A percentile compares a stretch with the other conserved stretches of the same genome.
phyloP scores from a whole-genome alignment of 2,113 vertebrate species.

The Pseudorhombus dupliciocellatus region DNA sequence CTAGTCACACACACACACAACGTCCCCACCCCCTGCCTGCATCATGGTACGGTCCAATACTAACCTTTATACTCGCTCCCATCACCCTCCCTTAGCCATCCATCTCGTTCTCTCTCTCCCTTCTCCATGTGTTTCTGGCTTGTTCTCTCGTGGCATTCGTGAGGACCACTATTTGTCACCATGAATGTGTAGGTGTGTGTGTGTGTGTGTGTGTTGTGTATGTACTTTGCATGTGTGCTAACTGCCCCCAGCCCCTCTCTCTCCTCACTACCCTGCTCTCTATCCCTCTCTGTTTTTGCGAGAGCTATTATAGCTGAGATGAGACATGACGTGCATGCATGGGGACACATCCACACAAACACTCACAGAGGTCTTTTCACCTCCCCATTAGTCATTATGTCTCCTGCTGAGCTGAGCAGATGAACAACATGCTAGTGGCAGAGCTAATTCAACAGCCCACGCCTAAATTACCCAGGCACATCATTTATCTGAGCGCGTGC shows the following conservation, averaged over 20 bases:
- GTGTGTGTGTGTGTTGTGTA: slow-evolving; percentile 2
- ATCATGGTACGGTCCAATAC: slow-evolving; percentile 33
- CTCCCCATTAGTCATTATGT: slow-evolving; percentile 47
- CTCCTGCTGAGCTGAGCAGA: slow-evolving; percentile 51
- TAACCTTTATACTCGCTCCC: slow-evolving; percentile 52
- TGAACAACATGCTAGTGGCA: slow-evolving; percentile 56
- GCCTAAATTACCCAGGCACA: slow-evolving; percentile 23
- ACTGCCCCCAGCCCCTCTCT: slow-evolving; percentile 7
- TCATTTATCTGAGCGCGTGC: slow-evolving; percentile 1
- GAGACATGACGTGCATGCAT: slow-evolving; percentile 12
- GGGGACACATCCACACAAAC: slow-evolving; percentile 3
- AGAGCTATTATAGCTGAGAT: neutral
- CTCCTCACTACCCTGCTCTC: neutral
- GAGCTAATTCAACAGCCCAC: slow-evolving; percentile 47
- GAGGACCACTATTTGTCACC: slow-evolving; percentile 45
- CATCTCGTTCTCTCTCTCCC: slow-evolving; percentile 35
- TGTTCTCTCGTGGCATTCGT: slow-evolving; percentile 25
- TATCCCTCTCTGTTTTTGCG: slow-evolving; percentile 6
- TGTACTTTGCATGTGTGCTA: slow-evolving; percentile 22
- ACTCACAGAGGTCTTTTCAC: slow-evolving; percentile 19
- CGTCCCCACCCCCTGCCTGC: neutral
- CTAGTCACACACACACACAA: slow-evolving; percentile 44
- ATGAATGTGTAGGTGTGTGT: slow-evolving; percentile 15
- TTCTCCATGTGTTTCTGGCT: slow-evolving; percentile 8
- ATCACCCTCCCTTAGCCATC: slow-evolving; percentile 35